Percentiles rank a stretch among this genome's conserved stretches.
phyloP scores from a whole-genome alignment of 1,140 invertebrate genomes.

The Chrysomallon squamiferum region DNA sequence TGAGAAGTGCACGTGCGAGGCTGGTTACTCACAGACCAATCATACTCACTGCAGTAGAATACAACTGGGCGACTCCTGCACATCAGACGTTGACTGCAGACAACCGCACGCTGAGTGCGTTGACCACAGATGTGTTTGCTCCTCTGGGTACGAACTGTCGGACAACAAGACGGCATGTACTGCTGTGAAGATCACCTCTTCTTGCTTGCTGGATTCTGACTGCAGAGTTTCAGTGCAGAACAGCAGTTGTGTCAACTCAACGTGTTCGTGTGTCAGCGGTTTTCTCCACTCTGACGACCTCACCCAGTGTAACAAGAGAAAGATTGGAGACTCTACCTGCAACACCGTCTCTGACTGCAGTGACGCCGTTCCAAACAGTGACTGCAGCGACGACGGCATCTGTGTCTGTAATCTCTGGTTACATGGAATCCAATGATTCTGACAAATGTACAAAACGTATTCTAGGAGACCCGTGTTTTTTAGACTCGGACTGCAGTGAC shows the following conservation, averaged over 20 bases:
- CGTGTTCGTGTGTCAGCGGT: conserved; percentile 22
- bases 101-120: too few relatives aligned
- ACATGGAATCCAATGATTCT: not conserved
- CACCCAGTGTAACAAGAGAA: conserved; percentile 14
- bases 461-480: conserved; percentile 23
- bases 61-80: too few relatives aligned
- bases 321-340: conserved; percentile 14
- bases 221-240: conserved; percentile 18
- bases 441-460: conserved; percentile 12
- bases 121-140: too few relatives aligned
- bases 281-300: conserved; percentile 6
- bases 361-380: conserved; percentile 22
- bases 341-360: conserved; percentile 22
- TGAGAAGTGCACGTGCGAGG: too few relatives aligned
- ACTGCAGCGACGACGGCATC: conserved; percentile 18
- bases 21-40: too few relatives aligned
- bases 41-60: too few relatives aligned
- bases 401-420: conserved; percentile 29
- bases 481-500: conserved; percentile 26
- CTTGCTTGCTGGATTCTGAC: too few relatives aligned
- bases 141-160: too few relatives aligned
- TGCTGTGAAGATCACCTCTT: too few relatives aligned
- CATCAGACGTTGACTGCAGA: too few relatives aligned
- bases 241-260: conserved; percentile 17
- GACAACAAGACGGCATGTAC: too few relatives aligned